Conservation (phyloP, 2,797 vertebrate genomes). For the Rhodeus uyekii region DNA sequence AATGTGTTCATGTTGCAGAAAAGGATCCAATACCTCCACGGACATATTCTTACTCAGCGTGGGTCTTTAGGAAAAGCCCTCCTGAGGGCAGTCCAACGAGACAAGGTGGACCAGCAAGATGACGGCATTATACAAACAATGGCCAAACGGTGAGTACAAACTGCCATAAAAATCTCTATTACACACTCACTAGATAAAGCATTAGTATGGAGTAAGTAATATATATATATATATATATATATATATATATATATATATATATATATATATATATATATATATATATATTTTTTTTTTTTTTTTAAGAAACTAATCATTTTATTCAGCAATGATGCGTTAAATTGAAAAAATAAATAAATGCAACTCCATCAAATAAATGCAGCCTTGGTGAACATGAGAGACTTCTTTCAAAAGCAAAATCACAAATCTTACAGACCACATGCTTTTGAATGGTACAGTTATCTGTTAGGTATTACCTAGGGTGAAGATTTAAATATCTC, state of each 20-base stretch:
- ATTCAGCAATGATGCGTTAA: too few species aligned
- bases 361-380: background rate
- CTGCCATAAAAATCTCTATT: conserved; percentile 62
- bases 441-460: background rate
- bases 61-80: conserved; percentile 61
- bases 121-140: conserved; percentile 64
- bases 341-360: too few species aligned
- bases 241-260: too few species aligned
- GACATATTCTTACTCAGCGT: conserved; percentile 78
- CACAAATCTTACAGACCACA: background rate
- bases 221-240: too few species aligned
- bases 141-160: conserved; percentile 39
- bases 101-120: conserved; percentile 43
- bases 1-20: conserved; percentile 67
- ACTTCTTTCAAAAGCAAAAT: background rate
- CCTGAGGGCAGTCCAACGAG: conserved; percentile 42
- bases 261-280: too few species aligned
- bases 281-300: too few species aligned
- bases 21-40: conserved; percentile 79
- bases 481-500: background rate
- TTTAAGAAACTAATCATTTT: too few species aligned
- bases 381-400: background rate
- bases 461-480: background rate
- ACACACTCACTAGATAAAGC: background rate
- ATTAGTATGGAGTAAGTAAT: background rate